Base-by-base conservation (phyloP, 2,888 invertebrate genomes). In the Aspidapion aeneum region DNA sequence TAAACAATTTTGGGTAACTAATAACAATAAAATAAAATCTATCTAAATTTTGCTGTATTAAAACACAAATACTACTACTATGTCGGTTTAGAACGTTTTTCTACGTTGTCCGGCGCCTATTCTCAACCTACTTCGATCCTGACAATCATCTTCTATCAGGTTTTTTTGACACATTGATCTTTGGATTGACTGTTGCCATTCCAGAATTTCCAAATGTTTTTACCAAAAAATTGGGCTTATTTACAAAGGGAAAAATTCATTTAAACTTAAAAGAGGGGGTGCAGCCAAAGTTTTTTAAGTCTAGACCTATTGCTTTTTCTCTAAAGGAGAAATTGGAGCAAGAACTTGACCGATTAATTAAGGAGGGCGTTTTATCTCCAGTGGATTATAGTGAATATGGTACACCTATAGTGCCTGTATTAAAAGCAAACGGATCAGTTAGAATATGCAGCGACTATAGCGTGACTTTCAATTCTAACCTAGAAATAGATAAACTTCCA, bases 311-410 rank as follows among this genome's bases (percentile, higher is more conserved):
- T 18, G 18, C 56, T 21, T 21, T n/a, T 56, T 7, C 20, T 3
- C 19, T 56, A 18, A 18, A 21, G 19, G 20, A 56, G 7, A 20
- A 18, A n/a, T 2, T 56, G 2, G 56, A 56, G 19, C n/a, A 20
- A 56, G 56, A 56, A n/a, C n/a, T 56, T 18, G 7, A 56, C n/a
- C 18, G 56, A 21, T 56, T 56, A n/a, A 7, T 56, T 21, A 21
- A 56, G 9, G n/a, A n/a, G n/a, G 19, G 21, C 5, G 21, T 56
- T 18, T n/a, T 56, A 18, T 18, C 7, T 20, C 12, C 56, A 18
- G 56, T 56, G 18, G 56, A 56, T 19, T 56, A 20, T 20, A 20
- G 20, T 21, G 56, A 56, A 19, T 56, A 21, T n/a, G 56, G 21
- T 3, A 56, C 56, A n/a, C 56, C 56, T 7, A 56, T 56, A 18